A percentile compares a stretch with the other conserved stretches of the same genome.
These are phyloP conservation scores for Danio rerio DNA, from an alignment of 2,113 vertebrate species.

Conservation along the genomic window GRCz12tu NC_133189.1:39698001-39698500, in stretches of 20 bases:
- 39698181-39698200: constrained; percentile 33
- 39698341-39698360: constrained; percentile 26
- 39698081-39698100: constrained; percentile 30
- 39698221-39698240: constrained; percentile 27
- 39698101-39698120: constrained; percentile 43
- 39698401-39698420: constrained; percentile 37
- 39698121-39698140: constrained; percentile 22
- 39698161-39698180: constrained; percentile 8
- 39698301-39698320: constrained; percentile 7
- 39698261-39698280: constrained; percentile 27
- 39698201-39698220: constrained; percentile 6
- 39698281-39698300: constrained; percentile 14
- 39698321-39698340: not conserved
- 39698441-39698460: constrained; percentile 11
- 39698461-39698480: not conserved
- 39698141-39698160: constrained; percentile 8
- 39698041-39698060: constrained; percentile 4
- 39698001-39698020: constrained; percentile 64
- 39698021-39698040: constrained; percentile 66
- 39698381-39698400: constrained; percentile 25
- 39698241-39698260: constrained; percentile 6
- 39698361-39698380: constrained; percentile 18
- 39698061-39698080: constrained; percentile 29
- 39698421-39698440: constrained; percentile 31
- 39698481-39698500: not conserved